Evolutionary conservation across 2,888 invertebrate genomes (phyloP), one percentile per base, ranked within the genome.

Genomic region (Leptinotarsa haldemani): DNA sequence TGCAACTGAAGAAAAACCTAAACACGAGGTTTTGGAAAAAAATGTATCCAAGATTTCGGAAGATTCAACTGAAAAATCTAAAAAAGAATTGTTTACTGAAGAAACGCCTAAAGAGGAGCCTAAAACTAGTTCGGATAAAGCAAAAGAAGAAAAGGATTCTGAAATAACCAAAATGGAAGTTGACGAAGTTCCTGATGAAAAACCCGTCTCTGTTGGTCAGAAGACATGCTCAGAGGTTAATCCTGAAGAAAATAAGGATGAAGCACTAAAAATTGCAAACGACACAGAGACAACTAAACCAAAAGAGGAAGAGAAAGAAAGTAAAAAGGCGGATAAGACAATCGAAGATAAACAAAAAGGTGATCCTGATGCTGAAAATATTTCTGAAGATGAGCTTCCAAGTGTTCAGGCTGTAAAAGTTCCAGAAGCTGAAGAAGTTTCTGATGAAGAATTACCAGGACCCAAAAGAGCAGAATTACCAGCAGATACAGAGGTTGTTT

Each of bases 351-450:
- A 48, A 48, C 46, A 86, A 85, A 77, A 90, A 89, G 85, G 89
- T 87, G 94, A 94, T 80, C 93, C 94, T 66, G 95, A 95, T 85
- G 94, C 95, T 1, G 95, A 95, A 88, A 93, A 94, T 71, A 94
- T 95, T 58, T 95, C 95, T 0, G 95, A 95, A 86, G 95, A 95
- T 87, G 95, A 95, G 86, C 84, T 95, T 46, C 94, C 94, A 0
- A 89, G 89, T 47, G 92, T 94, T 1, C 90, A 92, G 82, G 92
- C 93, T 79, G 93, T 93, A 9, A 94, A 94, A 88, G 92, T 94
- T 56, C 93, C 94, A 76, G 95, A 95, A 89, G 94, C 95, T 2
- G 95, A 95, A 86, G 94, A 94, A 87, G 94, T 94, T 0, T 94
- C 94, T 3, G 93, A 94, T 86, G 94, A 94, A 85, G 94, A 94